Percentiles rank a stretch among this genome's conserved stretches.
Evolutionary conservation across 1,140 invertebrate species (phyloP).

Genomic region (Gerris buenoi): DNA sequence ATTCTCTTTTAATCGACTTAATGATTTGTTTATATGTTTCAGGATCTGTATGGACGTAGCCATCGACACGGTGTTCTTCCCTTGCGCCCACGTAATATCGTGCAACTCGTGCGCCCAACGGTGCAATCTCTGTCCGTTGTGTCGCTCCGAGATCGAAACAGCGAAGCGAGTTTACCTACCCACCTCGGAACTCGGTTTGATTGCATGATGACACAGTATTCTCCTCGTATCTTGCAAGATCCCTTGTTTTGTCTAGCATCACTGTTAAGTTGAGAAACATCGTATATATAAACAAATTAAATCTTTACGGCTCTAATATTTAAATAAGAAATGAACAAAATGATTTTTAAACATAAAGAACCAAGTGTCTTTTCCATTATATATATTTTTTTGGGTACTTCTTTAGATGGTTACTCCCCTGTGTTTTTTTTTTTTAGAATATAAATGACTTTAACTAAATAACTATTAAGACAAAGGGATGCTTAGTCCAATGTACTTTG

Average conservation of each 20-base stretch:
- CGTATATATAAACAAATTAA: no score
- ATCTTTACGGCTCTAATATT: no score
- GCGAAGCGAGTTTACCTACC: slow-evolving; percentile 10
- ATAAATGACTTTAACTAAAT: no score
- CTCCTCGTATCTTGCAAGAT: neutral
- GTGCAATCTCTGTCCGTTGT: slow-evolving; percentile 60
- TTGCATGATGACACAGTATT: neutral
- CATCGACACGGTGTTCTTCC: slow-evolving; percentile 65
- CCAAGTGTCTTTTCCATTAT: no score
- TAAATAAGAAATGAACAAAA: no score
- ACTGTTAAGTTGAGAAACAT: neutral
- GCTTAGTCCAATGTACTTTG: no score
- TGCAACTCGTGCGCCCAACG: slow-evolving; percentile 51
- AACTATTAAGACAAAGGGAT: no score
- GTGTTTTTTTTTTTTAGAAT: no score
- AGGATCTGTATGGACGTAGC: slow-evolving; percentile 63
- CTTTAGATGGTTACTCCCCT: no score
- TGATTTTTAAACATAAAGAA: no score
- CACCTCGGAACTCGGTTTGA: slow-evolving; percentile 1
- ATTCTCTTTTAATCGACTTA: no score
- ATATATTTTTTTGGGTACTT: no score
- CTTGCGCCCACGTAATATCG: slow-evolving; percentile 65
- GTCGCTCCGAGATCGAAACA: slow-evolving; percentile 32
- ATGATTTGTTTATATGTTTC: slow-evolving; percentile 9
- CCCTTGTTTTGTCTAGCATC: neutral